Percentiles rank a stretch among this genome's conserved stretches.
Conservation (phyloP, 2,113 vertebrate genomes). For the Gnathonemus echidnorhynchus region DNA sequence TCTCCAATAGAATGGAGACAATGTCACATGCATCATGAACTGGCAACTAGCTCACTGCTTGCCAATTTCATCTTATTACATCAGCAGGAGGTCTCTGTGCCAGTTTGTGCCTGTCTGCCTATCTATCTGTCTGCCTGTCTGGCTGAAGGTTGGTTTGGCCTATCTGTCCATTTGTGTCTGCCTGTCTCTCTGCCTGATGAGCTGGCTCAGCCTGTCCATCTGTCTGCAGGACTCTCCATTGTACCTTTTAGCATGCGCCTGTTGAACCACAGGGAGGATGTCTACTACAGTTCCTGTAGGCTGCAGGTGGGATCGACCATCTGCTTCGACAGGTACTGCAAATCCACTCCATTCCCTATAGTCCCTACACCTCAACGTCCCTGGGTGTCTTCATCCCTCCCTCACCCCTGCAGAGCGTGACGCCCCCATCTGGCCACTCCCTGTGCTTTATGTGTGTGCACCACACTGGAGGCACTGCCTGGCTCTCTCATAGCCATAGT, state of each 20-base stretch:
- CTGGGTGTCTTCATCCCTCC: neutral
- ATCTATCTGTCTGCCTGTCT: neutral
- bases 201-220: neutral
- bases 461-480: neutral
- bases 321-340: neutral
- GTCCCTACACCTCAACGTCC: neutral
- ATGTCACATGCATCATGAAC: neutral
- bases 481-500: neutral
- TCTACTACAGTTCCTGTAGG: neutral
- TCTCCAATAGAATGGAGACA: neutral
- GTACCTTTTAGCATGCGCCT: neutral
- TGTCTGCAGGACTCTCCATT: neutral
- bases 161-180: neutral
- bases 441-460: neutral
- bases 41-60: neutral
- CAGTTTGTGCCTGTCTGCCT: neutral
- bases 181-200: neutral
- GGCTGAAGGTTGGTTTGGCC: neutral
- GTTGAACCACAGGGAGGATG: neutral
- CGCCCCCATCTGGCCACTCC: neutral
- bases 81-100: neutral
- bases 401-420: neutral
- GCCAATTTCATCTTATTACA: slow-evolving; percentile 5
- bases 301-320: neutral
- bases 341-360: neutral